phyloP scores from a whole-genome alignment of 1,140 invertebrate species.

The Polyergus mexicanus region DNA sequence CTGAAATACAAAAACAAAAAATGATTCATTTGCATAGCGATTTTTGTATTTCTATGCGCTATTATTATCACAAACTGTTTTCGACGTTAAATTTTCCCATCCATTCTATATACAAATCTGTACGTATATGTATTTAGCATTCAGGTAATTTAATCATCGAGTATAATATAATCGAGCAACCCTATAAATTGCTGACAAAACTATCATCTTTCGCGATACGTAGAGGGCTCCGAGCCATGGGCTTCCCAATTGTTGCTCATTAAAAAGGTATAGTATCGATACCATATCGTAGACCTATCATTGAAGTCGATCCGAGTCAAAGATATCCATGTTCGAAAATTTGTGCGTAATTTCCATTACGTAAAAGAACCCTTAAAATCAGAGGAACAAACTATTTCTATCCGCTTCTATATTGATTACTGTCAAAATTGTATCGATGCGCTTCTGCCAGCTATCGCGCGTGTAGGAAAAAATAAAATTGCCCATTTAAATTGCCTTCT shows the following conservation, averaged over 20 bases:
- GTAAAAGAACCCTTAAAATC: not conserved
- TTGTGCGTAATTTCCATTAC: not conserved
- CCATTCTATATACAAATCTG: constrained; percentile 27
- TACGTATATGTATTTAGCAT: constrained; percentile 12
- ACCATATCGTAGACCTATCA: constrained; percentile 26
- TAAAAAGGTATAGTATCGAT: not conserved
- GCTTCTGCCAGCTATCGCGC: not conserved
- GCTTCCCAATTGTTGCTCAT: constrained; percentile 69
- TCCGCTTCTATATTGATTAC: not conserved
- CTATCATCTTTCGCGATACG: constrained; percentile 59
- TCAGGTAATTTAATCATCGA: not conserved
- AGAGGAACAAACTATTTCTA: not conserved
- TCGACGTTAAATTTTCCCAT: constrained; percentile 9
- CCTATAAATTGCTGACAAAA: constrained; percentile 66
- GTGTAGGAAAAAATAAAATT: not conserved
- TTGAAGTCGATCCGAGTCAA: constrained; percentile 26
- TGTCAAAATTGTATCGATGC: not conserved
- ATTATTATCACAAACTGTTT: constrained; percentile 41
- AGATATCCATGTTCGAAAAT: not conserved
- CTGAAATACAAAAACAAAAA: constrained; percentile 18
- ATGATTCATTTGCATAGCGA: not conserved
- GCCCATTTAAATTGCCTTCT: not conserved
- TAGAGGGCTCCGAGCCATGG: constrained; percentile 73
- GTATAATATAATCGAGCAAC: constrained; percentile 9
- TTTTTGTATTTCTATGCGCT: not conserved